A percentile compares a stretch with the other conserved stretches of the same genome.
phyloP scores from a whole-genome alignment of 2,888 invertebrate species.

The Caenorhabditis sulstoni region DNA sequence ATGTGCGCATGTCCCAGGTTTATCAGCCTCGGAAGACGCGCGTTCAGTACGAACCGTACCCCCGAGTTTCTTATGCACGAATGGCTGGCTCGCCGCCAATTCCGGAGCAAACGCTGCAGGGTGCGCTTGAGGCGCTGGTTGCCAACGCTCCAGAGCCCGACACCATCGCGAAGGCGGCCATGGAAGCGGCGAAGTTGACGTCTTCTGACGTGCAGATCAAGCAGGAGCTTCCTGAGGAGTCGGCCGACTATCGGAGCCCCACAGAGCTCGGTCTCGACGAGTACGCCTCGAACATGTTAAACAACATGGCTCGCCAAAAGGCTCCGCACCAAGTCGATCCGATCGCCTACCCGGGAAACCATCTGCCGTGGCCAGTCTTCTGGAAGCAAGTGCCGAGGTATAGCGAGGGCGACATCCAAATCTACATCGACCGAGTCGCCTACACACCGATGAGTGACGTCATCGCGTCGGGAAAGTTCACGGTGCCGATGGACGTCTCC shows the following conservation, averaged over 20 bases:
- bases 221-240: background rate
- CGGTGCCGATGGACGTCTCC: constrained; percentile 13
- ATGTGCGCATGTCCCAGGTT: background rate
- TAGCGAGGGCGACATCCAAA: constrained; percentile 2
- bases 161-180: background rate
- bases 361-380: constrained; percentile 32
- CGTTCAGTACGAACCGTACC: too few species aligned
- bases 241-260: background rate
- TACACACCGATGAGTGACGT: constrained; percentile 23
- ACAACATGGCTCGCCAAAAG: background rate
- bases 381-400: constrained; percentile 14
- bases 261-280: constrained; percentile 18
- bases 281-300: constrained; percentile 1
- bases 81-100: background rate
- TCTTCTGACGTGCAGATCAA: too few species aligned
- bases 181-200: too few species aligned
- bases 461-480: constrained; percentile 16
- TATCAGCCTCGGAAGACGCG: background rate
- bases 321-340: background rate
- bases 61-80: too few species aligned
- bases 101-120: background rate
- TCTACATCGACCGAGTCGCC: background rate
- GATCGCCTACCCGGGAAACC: constrained; percentile 28
- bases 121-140: background rate
- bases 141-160: background rate